Base-by-base conservation (phyloP, 1,140 invertebrate species). In the Drosophila sechellia region DNA sequence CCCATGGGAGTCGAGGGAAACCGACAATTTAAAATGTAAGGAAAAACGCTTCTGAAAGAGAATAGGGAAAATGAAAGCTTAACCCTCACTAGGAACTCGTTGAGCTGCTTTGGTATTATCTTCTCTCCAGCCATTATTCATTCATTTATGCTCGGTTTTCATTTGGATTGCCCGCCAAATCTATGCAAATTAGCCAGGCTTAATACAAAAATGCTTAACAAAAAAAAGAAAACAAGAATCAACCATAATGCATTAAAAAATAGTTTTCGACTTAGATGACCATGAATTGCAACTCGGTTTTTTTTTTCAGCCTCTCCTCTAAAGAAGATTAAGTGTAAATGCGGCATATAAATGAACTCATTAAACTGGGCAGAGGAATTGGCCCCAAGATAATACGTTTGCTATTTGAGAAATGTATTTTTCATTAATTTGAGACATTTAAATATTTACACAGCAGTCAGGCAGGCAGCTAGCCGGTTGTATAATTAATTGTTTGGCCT, bases 301-400 rank as follows among this genome's bases (percentile, higher is more conserved):
- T 22, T 13, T 13, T 15, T 50, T 52, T 35, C 22, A 42, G 54
- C 50, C 55, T 15, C 39, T 37, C 12, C 40, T 56, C 63, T 15
- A 10, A 50, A 15, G 50, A 27, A 49, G 54, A 55, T 48, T 68
- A 68, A 31, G 53, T 53, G 79, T 39, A 63, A 78, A 72, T 79
- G 71, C 60, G 84, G 84, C 84, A 89, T 89, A 84, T 89, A 89
- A 89, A 89, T 89, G 76, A 89, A 89, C 77, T 89, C 84, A 89
- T 89, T 89, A 89, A 73, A 68, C 58, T 53, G 22, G 39, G 35
- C 13, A 42, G 46, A n/a, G 25, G 31, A 50, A 48, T 40, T 5
- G 45, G 48, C 48, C 72, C 61, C 65, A 72, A 79, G 83, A 86
- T 64, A 86, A 86, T 86, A 86, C 81, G 79, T 81, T 79, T 63